Conservation (phyloP, 92 coral and sea anemone species). For the Bergia puertoricense region DNA sequence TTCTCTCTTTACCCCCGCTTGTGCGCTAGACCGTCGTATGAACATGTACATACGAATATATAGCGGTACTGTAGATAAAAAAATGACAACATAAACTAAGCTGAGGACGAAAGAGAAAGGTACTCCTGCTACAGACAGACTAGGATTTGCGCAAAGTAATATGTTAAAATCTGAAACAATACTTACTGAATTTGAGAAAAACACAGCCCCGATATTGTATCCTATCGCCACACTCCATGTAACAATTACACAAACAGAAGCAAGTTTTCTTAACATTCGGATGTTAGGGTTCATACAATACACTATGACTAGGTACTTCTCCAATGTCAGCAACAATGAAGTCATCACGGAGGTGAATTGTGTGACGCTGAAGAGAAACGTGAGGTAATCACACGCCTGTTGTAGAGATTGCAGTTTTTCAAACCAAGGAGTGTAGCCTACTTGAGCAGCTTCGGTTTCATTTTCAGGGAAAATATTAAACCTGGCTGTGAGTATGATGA, state of each 20-base stretch:
- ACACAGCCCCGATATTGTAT: constrained; percentile 1
- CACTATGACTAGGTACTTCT: constrained; percentile 27
- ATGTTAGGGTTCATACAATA: constrained; percentile 34
- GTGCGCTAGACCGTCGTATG: constrained; percentile 6
- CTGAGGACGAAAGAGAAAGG: constrained; percentile 4
- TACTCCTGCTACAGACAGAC: neutral
- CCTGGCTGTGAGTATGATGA: constrained; percentile 11
- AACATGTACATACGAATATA: constrained; percentile 14
- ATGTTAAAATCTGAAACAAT: neutral
- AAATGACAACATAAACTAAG: neutral
- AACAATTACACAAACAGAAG: neutral
- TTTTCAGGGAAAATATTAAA: constrained; percentile 22
- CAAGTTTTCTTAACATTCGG: constrained; percentile 1
- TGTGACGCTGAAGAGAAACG: constrained; percentile 29
- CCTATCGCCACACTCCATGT: constrained; percentile 6
- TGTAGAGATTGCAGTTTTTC: neutral
- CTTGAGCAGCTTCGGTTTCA: neutral
- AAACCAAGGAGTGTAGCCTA: constrained; percentile 10
- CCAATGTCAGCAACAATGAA: constrained; percentile 18
- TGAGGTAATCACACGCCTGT: neutral
- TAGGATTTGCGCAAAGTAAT: constrained; percentile 16
- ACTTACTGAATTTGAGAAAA: neutral
- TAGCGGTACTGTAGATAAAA: constrained; percentile 27
- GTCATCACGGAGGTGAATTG: constrained; percentile 34
- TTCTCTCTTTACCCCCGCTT: constrained; percentile 23